phyloP scores from a whole-genome alignment of 2,797 vertebrate genomes.

The Coranthus polyacanthus region DNA sequence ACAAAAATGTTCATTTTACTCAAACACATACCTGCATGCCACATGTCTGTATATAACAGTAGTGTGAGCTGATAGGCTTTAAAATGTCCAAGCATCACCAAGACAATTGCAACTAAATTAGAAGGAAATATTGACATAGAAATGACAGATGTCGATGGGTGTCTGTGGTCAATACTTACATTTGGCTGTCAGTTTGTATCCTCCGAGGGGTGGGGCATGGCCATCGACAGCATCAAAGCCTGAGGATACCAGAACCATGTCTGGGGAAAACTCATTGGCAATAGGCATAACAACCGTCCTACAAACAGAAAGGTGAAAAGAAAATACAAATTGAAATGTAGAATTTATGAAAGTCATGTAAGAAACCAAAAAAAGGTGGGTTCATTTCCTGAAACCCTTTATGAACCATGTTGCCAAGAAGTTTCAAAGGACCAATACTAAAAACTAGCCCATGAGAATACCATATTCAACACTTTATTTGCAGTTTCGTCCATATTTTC shows the following conservation, averaged over 20 bases:
- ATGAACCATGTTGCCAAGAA: conserved; percentile 22
- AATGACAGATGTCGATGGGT: not conserved
- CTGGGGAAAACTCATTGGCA: conserved; percentile 94
- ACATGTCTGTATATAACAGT: too few relatives aligned
- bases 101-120: too few relatives aligned
- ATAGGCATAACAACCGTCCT: conserved; percentile 97
- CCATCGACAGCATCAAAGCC: conserved; percentile 96
- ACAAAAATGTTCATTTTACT: too few relatives aligned
- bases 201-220: conserved; percentile 93
- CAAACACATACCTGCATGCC: too few relatives aligned
- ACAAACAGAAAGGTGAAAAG: conserved; percentile 6
- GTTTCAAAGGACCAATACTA: conserved; percentile 13
- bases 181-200: conserved; percentile 94
- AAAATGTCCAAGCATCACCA: conserved; percentile 2
- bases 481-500: conserved; percentile 15
- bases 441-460: conserved; percentile 9
- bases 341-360: not conserved
- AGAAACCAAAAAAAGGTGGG: not conserved
- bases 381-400: not conserved
- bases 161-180: conserved; percentile 85
- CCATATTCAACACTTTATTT: conserved; percentile 9
- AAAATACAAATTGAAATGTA: conserved; percentile 1
- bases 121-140: too few relatives aligned
- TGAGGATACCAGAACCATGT: conserved; percentile 94
- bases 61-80: not conserved